Evolutionary conservation across 2,888 invertebrate species (phyloP).

Genomic region (Scaptomyza cyrtandrae): DNA sequence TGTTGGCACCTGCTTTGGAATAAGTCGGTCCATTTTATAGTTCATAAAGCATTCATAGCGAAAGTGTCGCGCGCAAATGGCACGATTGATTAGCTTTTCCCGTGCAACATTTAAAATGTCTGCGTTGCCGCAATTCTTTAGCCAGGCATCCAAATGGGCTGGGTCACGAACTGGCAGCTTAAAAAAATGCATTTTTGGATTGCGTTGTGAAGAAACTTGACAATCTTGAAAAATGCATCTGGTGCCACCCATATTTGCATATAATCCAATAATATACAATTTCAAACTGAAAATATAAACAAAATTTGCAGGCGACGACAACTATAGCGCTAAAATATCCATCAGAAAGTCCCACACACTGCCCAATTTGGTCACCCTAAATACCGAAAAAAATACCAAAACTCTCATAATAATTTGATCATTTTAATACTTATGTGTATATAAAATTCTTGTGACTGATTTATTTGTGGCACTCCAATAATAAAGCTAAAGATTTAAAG

Average conservation of each 20-base stretch:
- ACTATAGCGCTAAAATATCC: constrained; percentile 9
- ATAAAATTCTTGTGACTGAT: too few relatives aligned
- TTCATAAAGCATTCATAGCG: constrained; percentile 85
- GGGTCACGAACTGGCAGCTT: constrained; percentile 85
- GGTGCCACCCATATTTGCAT: constrained; percentile 85
- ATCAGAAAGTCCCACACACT: constrained; percentile 8
- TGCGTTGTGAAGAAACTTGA: constrained; percentile 83
- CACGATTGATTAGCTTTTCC: constrained; percentile 85
- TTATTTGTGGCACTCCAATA: not conserved
- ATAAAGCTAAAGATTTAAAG: not conserved
- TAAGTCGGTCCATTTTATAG: constrained; percentile 84
- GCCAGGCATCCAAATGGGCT: constrained; percentile 67
- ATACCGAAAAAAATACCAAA: constrained; percentile 17
- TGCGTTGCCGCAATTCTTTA: constrained; percentile 60
- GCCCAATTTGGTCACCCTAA: constrained; percentile 19
- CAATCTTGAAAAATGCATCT: constrained; percentile 86
- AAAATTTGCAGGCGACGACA: not conserved
- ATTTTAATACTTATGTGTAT: too few relatives aligned
- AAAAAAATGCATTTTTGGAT: constrained; percentile 85
- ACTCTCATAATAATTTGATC: not conserved
- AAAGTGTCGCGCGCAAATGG: constrained; percentile 86
- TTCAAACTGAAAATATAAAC: constrained; percentile 11
- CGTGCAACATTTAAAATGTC: constrained; percentile 77
- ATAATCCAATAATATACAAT: not conserved
- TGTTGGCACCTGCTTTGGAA: constrained; percentile 85